These are phyloP conservation scores for Tetropium fuscum DNA, from an alignment of 2,888 invertebrate genomes.

Conservation along the genomic window DNA sequence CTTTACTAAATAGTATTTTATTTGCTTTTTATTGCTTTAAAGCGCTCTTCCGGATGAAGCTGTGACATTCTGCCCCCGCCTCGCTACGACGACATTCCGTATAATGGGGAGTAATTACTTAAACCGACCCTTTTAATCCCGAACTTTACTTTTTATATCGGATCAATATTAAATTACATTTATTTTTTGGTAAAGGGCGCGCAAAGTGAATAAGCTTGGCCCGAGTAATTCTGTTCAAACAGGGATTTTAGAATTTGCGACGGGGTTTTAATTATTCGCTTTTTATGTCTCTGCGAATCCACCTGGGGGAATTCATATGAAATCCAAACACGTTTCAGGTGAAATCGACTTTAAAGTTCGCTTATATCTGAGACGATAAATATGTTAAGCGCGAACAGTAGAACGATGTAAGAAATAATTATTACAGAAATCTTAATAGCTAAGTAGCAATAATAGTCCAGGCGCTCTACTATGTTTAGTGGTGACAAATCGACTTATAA, in stretches of 20 bases:
- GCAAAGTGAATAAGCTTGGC: constrained; percentile 9
- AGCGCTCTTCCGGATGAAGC: constrained; percentile 3
- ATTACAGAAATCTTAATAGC: too few relatives aligned
- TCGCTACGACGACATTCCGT: constrained; percentile 10
- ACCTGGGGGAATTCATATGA: constrained; percentile 10
- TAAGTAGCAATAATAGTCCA: too few relatives aligned
- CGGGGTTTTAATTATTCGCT: constrained; percentile 22
- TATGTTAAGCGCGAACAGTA: too few relatives aligned
- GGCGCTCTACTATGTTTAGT: too few relatives aligned
- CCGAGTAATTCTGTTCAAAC: constrained; percentile 23
- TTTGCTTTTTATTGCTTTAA: constrained; percentile 18
- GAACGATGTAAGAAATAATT: too few relatives aligned
- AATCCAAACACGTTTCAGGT: constrained; percentile 2
- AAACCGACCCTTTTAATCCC: background rate
- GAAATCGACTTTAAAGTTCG: too few relatives aligned
- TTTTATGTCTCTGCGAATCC: constrained; percentile 13
- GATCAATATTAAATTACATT: constrained; percentile 20
- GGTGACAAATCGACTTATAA: too few relatives aligned
- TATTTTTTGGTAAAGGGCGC: constrained; percentile 7
- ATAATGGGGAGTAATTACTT: constrained; percentile 20
- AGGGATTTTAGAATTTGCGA: constrained; percentile 12
- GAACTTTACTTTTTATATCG: background rate
- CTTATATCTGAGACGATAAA: too few relatives aligned
- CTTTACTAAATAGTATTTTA: constrained; percentile 16
- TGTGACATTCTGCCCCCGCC: constrained; percentile 1